phyloP scores from a whole-genome alignment of 2,888 invertebrate species.

The Monopis laevigella region DNA sequence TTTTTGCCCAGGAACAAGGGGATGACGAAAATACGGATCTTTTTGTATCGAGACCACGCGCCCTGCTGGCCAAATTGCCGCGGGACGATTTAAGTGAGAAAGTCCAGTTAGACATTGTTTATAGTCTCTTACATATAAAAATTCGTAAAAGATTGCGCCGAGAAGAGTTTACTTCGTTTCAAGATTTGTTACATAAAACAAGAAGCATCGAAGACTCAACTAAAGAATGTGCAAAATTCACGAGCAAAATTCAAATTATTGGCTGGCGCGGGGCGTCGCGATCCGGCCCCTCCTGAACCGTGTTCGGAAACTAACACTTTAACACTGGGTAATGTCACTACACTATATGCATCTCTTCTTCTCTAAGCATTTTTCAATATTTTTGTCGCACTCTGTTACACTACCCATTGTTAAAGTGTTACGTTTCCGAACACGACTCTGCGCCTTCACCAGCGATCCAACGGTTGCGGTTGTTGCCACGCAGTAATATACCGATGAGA shows the following conservation, averaged over 20 bases:
- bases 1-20: slow-evolving; percentile 15
- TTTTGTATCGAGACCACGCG: slow-evolving; percentile 15
- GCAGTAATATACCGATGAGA: background rate
- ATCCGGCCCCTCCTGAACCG: background rate
- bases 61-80: slow-evolving; percentile 17
- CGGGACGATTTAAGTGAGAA: slow-evolving; percentile 9
- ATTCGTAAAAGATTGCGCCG: slow-evolving; percentile 20
- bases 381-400: too few relatives aligned
- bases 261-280: background rate
- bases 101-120: slow-evolving; percentile 18
- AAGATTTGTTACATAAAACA: slow-evolving; percentile 10
- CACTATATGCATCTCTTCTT: too few relatives aligned
- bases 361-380: too few relatives aligned
- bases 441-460: background rate
- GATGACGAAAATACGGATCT: slow-evolving; percentile 14
- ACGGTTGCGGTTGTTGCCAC: background rate
- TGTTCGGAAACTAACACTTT: too few relatives aligned
- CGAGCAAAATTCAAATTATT: background rate
- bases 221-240: background rate
- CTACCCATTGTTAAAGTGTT: too few relatives aligned
- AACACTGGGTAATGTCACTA: too few relatives aligned
- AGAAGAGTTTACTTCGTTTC: slow-evolving; percentile 21
- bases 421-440: too few relatives aligned
- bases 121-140: slow-evolving; percentile 15
- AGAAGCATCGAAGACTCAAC: slow-evolving; percentile 13